Base-by-base conservation (phyloP, 2,888 invertebrate species). In the Eretmocerus hayati region DNA sequence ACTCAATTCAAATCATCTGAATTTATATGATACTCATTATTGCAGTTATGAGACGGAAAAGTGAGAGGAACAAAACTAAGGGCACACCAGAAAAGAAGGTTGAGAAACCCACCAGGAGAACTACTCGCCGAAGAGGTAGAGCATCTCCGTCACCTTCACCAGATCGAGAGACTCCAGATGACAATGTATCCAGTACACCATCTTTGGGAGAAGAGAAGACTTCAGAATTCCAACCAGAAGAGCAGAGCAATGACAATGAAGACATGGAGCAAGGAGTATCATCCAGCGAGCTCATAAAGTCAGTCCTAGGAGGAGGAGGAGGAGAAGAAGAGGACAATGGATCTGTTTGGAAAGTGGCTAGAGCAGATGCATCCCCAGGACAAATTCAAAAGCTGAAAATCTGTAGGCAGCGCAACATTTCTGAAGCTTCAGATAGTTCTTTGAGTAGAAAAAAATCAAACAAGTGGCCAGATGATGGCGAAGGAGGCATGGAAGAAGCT, bases 41-140 rank as follows among this genome's bases (percentile, higher is more conserved):
- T 56, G 20, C 23, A 67, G 66, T 62, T 56, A 87, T 87, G 87
- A 82, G 86, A 69, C 84, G 86, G 59, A 85, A 85, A 74, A 86
- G 79, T 74, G 83, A 77, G 67, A 77, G 77, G 64, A 83, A 81
- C 66, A 83, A 84, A 68, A 71, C 79, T 6, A 83, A 83, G 66
- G 69, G 78, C 62, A 79, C 84, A 39, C 81, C 83, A 35, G 84
- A 85, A 55, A 81, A 80, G 63, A 78, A 79, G 56, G 59, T 72
- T 31, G 80, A 79, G 50, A 80, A 77, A 59, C 67, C 69, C 42
- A 80, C 76, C 58, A 76, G 74, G 44, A 76, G 75, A 53, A 42
- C 43, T 42, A 76, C 75, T 61, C 69, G 62, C 53, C 75, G 75
- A 62, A 77, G 76, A 60, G 77, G 74, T 58, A 80, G 76, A 66